Base-by-base conservation (phyloP, 2,888 invertebrate species). In the Aspidiotus rigidus region DNA sequence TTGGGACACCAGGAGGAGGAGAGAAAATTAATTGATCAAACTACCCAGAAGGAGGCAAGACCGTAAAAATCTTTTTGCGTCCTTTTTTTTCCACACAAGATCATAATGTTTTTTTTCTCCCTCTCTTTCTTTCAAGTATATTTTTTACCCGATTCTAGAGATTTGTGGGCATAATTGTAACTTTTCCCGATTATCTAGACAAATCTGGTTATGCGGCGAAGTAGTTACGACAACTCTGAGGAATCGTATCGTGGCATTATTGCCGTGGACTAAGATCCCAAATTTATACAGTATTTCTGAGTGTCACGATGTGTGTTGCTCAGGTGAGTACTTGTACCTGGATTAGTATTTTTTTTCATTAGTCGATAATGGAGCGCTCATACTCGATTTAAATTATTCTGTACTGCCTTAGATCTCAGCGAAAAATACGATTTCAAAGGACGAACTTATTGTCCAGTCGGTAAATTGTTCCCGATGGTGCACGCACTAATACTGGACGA, bases 221-320 rank as follows among this genome's bases (percentile, higher is more conserved):
- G 75, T 75, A 15, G 72, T 75, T 59, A 75, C 74, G n/a, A 73
- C 72, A 7, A 62, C 69, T 28, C 72, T 75, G 53, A 72, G 74
- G 59, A 72, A 74, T 69, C 71, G 72, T 42, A 70, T 74, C 28
- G 71, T 72, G 15, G 57, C 62, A 42, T 55, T 72, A 9, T 71
- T 74, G 44, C 75, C 75, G 8, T 71, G 73, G 72, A 71, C 74
- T 9, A 73, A 72, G 63, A 73, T 74, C 10, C 71, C 75, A 5
- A 75, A 75, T 64, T 72, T 75, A 54, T 75, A 75, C 73, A 75
- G 75, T 67, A 72, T 74, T 8, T 75, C 75, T 2, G 75, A 75
- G 70, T 73, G 74, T 39, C 75, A 75, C 69, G 75, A 75, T 60
- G 72, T 75, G 3, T 72, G 75, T 13, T 73, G 72, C 69, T 72